These are phyloP conservation scores for Sanderia malayensis DNA, from an alignment of 30 jellyfish, hydroid and myxozoan genomes.

Conservation along the genomic window DNA sequence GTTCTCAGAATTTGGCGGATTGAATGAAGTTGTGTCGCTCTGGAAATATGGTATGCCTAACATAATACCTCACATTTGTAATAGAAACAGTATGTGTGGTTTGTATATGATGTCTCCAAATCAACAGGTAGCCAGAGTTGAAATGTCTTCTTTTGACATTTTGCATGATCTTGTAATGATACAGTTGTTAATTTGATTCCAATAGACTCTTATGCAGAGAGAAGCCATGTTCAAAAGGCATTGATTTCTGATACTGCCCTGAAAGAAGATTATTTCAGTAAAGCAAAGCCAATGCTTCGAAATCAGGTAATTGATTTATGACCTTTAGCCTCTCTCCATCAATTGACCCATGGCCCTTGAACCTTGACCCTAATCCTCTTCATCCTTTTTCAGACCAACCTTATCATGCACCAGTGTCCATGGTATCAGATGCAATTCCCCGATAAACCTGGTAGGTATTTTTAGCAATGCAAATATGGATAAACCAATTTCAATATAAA, in stretches of 20 bases:
- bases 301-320: neutral
- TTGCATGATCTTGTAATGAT: no score
- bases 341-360: no score
- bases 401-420: constrained; percentile 1
- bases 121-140: no score
- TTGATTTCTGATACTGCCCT: neutral
- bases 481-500: neutral
- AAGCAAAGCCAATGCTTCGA: constrained; percentile 5
- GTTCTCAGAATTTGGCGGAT: neutral
- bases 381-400: constrained; percentile 3
- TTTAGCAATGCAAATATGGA: no score
- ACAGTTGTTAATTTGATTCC: no score
- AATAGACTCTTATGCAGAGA: neutral
- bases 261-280: neutral
- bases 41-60: constrained; percentile 2
- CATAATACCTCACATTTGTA: no score
- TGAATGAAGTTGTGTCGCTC: constrained; percentile 1
- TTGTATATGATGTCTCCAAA: no score
- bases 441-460: neutral
- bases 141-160: no score
- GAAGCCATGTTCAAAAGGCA: neutral
- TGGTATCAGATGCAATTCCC: constrained; percentile 2
- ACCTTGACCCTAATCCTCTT: no score
- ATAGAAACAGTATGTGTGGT: no score
- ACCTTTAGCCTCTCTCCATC: no score